Evolutionary conservation across 2,888 invertebrate species (phyloP).

Genomic region (Dendrolimus pini): DNA sequence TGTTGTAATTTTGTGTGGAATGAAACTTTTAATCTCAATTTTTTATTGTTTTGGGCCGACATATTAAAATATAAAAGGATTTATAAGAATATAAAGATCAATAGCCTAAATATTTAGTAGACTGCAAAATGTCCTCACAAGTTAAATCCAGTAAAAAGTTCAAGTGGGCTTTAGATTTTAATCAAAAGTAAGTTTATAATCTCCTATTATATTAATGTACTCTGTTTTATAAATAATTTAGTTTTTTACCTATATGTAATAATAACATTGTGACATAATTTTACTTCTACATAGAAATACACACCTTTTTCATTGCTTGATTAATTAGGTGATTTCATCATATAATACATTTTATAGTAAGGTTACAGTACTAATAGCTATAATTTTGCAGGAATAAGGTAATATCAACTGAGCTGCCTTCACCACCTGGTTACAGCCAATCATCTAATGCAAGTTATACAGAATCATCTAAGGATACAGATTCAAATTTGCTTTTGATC

Average conservation of each 20-base stretch:
- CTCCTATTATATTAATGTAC: no score
- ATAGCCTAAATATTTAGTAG: no score
- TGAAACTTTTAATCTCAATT: neutral
- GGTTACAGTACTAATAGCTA: no score
- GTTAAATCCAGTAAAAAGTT: constrained; percentile 67
- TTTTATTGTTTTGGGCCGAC: neutral
- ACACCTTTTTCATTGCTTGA: no score
- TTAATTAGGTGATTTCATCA: no score
- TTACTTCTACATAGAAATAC: no score
- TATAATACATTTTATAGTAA: no score
- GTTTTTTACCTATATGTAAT: no score
- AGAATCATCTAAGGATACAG: constrained; percentile 88
- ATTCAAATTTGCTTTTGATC: constrained; percentile 89
- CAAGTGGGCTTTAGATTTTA: constrained; percentile 81
- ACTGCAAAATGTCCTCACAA: constrained; percentile 43
- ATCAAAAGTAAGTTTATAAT: constrained; percentile 64
- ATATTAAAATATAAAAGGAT: no score
- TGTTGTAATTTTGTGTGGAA: no score
- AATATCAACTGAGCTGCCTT: constrained; percentile 76
- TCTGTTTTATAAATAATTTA: neutral
- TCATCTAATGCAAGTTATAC: constrained; percentile 82
- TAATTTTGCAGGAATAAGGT: constrained; percentile 31
- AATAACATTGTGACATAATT: no score
- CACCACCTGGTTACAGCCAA: constrained; percentile 91
- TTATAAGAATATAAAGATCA: no score